Evolutionary conservation across 2,888 invertebrate genomes (phyloP), one percentile per base, ranked within the genome.

Genomic region (Ennomos fuscantarius): DNA sequence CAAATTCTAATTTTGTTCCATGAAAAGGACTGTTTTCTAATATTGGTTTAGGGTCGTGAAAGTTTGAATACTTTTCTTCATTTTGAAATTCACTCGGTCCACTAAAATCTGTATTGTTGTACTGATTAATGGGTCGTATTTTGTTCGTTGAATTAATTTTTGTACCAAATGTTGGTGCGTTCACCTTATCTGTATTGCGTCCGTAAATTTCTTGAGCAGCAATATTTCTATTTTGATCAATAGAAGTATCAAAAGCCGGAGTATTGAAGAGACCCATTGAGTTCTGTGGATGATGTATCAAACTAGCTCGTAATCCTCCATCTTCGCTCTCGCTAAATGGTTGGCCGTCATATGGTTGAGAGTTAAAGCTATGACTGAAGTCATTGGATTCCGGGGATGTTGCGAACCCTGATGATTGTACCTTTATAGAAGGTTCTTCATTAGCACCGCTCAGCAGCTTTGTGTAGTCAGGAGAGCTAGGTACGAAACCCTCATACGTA

Each of bases 331-430:
- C 64, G 12, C 66, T 69, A 42, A 73, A 79, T 1, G 76, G 59
- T 43, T 82, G 78, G 53, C 69, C 74, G 13, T 85, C 80, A 47
- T 75, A 69, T 9, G 70, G 52, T 44, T 78, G 81, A 9, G 82
- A 66, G 48, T 72, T 84, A 59, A 74, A 84, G 61, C 73, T 79
- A 48, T 69, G 80, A 37, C 75, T 71, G 54, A 76, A 83, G 49
- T 82, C 85, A 8, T 82, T 76, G 0, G 83, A 65, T 58, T 89
- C 91, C 42, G 76, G 62, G 8, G 89, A 84, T 3, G 89, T 84
- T 0, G 90, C 89, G 63, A 88, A 91, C 24, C 88, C 89, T 11
- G 91, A 87, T 1, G 85, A 87, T 13, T 89, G 89, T 32, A 87
- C 68, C 64, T 84, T 82, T 2, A 85, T 84, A 0, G 86, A 73